Evolutionary conservation across 2,113 vertebrate species (phyloP), one percentile per base, ranked within the genome.

Genomic region (Pongo pygmaeus): DNA sequence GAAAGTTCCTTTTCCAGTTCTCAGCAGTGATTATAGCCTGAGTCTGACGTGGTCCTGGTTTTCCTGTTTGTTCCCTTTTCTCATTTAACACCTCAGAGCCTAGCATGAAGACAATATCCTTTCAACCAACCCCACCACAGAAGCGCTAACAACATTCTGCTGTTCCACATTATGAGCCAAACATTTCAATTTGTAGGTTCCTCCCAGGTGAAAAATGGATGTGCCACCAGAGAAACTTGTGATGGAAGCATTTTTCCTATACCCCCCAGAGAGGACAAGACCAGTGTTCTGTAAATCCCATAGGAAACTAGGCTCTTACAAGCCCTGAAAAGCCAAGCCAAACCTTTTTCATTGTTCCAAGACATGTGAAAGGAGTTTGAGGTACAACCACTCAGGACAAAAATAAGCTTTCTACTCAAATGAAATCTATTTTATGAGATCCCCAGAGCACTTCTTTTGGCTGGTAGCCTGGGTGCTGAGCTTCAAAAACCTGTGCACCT

Each of bases 381-480:
- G 80, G 6, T 92, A 93, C 40, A 89, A 69, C 23, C 23, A 46
- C 14, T 30, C 35, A 46, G 52, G 80, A 52, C 46, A 94, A 92
- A 95, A 86, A 89, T 57, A 92, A 94, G 79, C 88, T 85, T 85
- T 46, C 91, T 78, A 48, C 22, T 78, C 57, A 86, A 95, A 81
- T 72, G 86, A 81, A 87, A 83, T 87, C 43, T 52, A 86, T 92
- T 89, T 61, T 84, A 59, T 64, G 46, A 95, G 48, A 89, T 93
- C 22, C 32, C 43, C n/a, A 77, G 93, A 23, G 32, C 25, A 32
- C 46, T 40, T 79, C 35, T 86, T 86, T 86, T 87, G 84, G 52
- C 80, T n/a, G 11, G 57, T 50, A 50, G 13, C 38, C 91, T 46
- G 30, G 35, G 83, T 23, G 17, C 22, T 64, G 22, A 92, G 70